Evolutionary conservation across 1,140 invertebrate species (phyloP).

Genomic region (Neomicropteryx cornuta): DNA sequence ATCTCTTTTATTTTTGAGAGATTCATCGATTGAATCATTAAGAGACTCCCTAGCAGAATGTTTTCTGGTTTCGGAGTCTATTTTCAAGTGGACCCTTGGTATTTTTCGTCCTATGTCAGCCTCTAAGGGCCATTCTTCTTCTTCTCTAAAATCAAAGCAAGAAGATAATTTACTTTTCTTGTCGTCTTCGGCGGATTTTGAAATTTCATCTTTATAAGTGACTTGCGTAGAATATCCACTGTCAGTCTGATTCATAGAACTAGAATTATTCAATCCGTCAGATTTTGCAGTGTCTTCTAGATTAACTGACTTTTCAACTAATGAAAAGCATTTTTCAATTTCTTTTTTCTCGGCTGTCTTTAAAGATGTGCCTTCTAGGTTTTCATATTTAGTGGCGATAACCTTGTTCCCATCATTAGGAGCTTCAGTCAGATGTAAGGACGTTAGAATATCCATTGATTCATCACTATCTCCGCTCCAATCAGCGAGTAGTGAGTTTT

Average conservation of each 20-base stretch:
- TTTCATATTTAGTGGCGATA: too few species aligned
- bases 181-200: slow-evolving; percentile 1
- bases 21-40: too few species aligned
- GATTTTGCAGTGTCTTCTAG: slow-evolving; percentile 10
- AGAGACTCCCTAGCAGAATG: too few species aligned
- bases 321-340: too few species aligned
- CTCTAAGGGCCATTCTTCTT: slow-evolving; percentile 38
- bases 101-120: slow-evolving; percentile 39
- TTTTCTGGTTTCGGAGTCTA: too few species aligned
- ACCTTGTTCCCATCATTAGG: too few species aligned
- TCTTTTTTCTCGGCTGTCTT: too few species aligned
- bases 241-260: too few species aligned
- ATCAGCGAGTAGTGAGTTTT: slow-evolving; percentile 37
- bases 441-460: slow-evolving; percentile 16
- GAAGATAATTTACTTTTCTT: slow-evolving; percentile 14
- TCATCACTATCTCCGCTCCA: slow-evolving; percentile 36
- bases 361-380: too few species aligned
- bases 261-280: too few species aligned
- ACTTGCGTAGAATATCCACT: too few species aligned
- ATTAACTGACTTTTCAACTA: slow-evolving; percentile 14
- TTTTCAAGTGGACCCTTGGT: slow-evolving; percentile 35
- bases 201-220: too few species aligned
- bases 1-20: slow-evolving; percentile 26
- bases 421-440: slow-evolving; percentile 19
- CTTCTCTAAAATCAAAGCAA: slow-evolving; percentile 44